Base-by-base conservation (phyloP, 1,140 invertebrate species). In the Rhagoletis pomonella region DNA sequence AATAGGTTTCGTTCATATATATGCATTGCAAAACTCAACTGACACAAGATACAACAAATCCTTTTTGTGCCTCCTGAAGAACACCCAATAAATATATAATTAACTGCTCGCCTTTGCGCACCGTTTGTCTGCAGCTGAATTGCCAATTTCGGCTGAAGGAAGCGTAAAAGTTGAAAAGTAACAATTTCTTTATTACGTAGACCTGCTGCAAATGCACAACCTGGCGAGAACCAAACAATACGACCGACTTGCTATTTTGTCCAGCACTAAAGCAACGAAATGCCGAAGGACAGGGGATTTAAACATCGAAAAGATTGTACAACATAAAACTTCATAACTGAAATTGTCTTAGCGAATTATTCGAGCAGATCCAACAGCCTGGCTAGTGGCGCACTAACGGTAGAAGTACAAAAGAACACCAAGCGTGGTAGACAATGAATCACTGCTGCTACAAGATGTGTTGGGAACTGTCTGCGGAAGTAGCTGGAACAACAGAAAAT, bases 401-500 rank as follows among this genome's bases (percentile, higher is more conserved):
- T 2, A 7, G 29, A 12, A 6, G 19, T 12, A 14, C 44, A 14
- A 73, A 47, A 73, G 67, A 17, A 17, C 67, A 47, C 29, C 17
- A n/a, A 67, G 42, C 12, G 42, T 19, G 1, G 14, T 3, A 14
- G 17, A 44, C 47, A 81, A 81, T 55, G 73, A 81, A 55, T 58
- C 73, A 19, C 7, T n/a, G 44, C n/a, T 50, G 55, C 73, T 44
- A 81, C 47, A 19, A 9, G 44, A 14, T 50, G 44, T 29, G 85
- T 47, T 60, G 85, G 10, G 6, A 2, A 50, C 29, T 39, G 50
- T 58, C 42, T 19, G 81, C n/a, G 2, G 85, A 65, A 86, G 39
- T 39, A 14, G 39, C 39, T 6, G 44, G 12, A 10, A 58, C 86
- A 50, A 86, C 14, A 64, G 86, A 73, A 84, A 90, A 91, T 90